These are phyloP conservation scores for Hyposoter didymator DNA, from an alignment of 2,888 invertebrate genomes.

Conservation along the genomic window DNA sequence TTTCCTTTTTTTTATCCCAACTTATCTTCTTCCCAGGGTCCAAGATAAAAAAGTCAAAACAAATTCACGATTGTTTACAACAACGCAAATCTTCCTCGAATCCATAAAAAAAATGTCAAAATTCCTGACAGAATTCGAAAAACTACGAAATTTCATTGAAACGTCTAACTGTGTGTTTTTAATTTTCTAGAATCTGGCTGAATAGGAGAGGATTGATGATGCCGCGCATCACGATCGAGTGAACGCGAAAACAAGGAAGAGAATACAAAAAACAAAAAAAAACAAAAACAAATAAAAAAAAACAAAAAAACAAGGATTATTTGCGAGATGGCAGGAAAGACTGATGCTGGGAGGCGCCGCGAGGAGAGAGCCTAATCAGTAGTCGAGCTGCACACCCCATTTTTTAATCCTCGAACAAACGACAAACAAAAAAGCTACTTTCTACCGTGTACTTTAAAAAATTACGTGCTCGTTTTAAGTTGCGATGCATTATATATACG, in stretches of 20 bases:
- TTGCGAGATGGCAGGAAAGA: slow-evolving; percentile 76
- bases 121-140: too few species aligned
- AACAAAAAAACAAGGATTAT: slow-evolving; percentile 60
- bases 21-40: neutral
- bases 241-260: slow-evolving; percentile 67
- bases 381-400: slow-evolving; percentile 72
- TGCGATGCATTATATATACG: slow-evolving; percentile 60
- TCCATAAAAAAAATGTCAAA: too few species aligned
- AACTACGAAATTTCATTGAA: too few species aligned
- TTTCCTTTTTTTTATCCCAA: neutral
- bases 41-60: too few species aligned
- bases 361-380: slow-evolving; percentile 74
- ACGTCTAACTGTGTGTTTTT: slow-evolving; percentile 29
- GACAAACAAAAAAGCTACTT: slow-evolving; percentile 52
- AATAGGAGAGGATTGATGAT: slow-evolving; percentile 84
- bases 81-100: too few species aligned
- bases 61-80: too few species aligned
- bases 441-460: slow-evolving; percentile 74
- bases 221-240: slow-evolving; percentile 81
- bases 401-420: slow-evolving; percentile 54
- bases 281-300: slow-evolving; percentile 47
- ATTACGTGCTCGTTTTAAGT: slow-evolving; percentile 50
- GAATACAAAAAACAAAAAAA: slow-evolving; percentile 47
- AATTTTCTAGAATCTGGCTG: slow-evolving; percentile 89
- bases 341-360: slow-evolving; percentile 76